A percentile compares a stretch with the other conserved stretches of the same genome.
Evolutionary conservation across 2,113 vertebrate species (phyloP).

Genomic region (Neopipo cinnamomea): DNA sequence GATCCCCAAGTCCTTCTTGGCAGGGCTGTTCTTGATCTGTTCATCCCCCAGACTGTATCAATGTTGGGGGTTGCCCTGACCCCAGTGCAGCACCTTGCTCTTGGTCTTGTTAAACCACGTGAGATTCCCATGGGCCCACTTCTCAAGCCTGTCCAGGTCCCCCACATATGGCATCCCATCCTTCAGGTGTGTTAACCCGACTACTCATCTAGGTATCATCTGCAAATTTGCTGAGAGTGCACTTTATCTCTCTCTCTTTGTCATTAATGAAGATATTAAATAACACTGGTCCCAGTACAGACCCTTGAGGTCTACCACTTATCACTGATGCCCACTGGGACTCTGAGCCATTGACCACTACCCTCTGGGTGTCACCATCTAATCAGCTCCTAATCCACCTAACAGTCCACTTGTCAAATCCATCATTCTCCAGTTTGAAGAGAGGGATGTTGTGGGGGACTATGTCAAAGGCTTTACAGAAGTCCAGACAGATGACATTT

Average conservation of each 20-base stretch:
- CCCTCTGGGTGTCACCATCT: background rate
- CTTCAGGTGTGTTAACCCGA: background rate
- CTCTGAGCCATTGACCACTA: background rate
- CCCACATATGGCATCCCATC: background rate
- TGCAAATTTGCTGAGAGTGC: background rate
- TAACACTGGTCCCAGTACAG: background rate
- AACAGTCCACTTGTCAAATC: background rate
- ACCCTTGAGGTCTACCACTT: background rate
- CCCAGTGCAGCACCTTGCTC: background rate
- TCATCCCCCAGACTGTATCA: background rate
- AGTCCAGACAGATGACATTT: background rate
- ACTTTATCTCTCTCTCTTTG: background rate
- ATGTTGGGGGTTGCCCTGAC: background rate
- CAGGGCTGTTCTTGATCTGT: background rate
- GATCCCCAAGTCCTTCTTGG: background rate
- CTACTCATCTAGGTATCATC: background rate
- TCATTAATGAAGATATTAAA: background rate
- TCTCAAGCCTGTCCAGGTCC: background rate
- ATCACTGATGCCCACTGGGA: background rate
- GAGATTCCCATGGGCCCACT: background rate
- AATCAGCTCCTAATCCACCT: background rate
- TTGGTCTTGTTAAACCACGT: background rate
- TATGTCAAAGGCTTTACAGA: background rate
- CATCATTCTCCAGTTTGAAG: background rate
- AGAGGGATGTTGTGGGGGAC: background rate